Evolutionary conservation across 1,140 invertebrate species (phyloP), one percentile per base, ranked within the genome.

Genomic region (Tribolium castaneum): DNA sequence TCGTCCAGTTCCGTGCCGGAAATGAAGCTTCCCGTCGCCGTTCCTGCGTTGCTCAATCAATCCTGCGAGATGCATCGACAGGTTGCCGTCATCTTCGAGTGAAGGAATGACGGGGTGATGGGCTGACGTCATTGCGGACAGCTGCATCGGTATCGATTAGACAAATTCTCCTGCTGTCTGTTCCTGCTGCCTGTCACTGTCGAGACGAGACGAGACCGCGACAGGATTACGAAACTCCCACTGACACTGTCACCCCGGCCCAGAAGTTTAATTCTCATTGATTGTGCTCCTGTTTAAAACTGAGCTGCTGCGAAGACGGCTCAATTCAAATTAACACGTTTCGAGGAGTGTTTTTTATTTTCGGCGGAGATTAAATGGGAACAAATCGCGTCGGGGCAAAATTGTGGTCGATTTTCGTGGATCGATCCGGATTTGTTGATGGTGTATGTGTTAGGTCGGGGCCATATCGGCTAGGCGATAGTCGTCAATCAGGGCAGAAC

Each of bases 401-500:
- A 50, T 19, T 25, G 70, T 3, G 70, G 10, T 51, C 14, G 19
- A 34, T 56, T 45, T 45, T 73, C 45, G 12, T 4, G n/a, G 71
- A 73, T 51, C 71, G 71, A 73, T 51, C 25, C 9, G 71, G 52
- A 73, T 52, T 73, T 52, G 71, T 49, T 30, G 10, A 25, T 30
- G 54, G 54, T 22, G 52, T 56, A 56, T 56, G 56, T 30, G 59
- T 66, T 35, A 66, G 59, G 59, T 66, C 59, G 59, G 59, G 30
- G 59, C 59, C 59, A 71, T 80, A 78, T 80, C 77, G 70, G 73
- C 50, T 73, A 72, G 79, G 81, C 84, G 77, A 84, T 85, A 83
- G 84, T 83, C 85, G 85, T 86, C 84, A 85, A 85, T 86, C 85
- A 86, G 84, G 76, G 52, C 76, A 76, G 82, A 83, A 83, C 83